phyloP scores from a whole-genome alignment of 2,888 invertebrate genomes.

The Aricia artaxerxes region DNA sequence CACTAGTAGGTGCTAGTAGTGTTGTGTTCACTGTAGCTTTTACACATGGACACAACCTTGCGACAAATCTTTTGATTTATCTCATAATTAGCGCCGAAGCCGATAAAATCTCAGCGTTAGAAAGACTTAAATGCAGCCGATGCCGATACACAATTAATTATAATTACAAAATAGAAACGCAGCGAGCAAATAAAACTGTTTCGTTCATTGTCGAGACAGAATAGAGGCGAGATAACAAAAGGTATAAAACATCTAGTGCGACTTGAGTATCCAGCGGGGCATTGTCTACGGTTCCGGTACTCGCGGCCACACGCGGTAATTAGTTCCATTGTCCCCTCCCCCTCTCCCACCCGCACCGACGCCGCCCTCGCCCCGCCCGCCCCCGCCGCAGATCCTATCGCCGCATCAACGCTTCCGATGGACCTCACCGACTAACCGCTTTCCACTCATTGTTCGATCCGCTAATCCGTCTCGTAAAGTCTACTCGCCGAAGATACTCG shows the following conservation, averaged over 20 bases:
- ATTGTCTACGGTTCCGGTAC: conserved; percentile 66
- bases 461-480: conserved; percentile 37
- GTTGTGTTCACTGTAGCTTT: background rate
- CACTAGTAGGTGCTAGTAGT: background rate
- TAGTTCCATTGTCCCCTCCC: conserved; percentile 72
- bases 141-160: background rate
- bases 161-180: conserved; percentile 8
- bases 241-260: conserved; percentile 50
- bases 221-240: conserved; percentile 59
- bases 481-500: conserved; percentile 13
- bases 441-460: conserved; percentile 67
- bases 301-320: conserved; percentile 61
- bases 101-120: background rate
- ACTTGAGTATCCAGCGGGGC: conserved; percentile 49
- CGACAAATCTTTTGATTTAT: conserved; percentile 20
- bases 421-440: conserved; percentile 67
- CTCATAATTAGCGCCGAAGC: background rate
- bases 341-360: conserved; percentile 17
- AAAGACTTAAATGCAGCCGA: background rate
- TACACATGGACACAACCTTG: background rate
- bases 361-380: background rate
- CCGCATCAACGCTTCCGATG: conserved; percentile 71
- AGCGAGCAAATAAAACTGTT: conserved; percentile 12
- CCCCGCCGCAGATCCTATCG: conserved; percentile 60
- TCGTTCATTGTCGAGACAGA: conserved; percentile 39